These are phyloP conservation scores for Sigmodon hispidus DNA, from an alignment of 2,113 vertebrate species.

Conservation along the genomic window DNA sequence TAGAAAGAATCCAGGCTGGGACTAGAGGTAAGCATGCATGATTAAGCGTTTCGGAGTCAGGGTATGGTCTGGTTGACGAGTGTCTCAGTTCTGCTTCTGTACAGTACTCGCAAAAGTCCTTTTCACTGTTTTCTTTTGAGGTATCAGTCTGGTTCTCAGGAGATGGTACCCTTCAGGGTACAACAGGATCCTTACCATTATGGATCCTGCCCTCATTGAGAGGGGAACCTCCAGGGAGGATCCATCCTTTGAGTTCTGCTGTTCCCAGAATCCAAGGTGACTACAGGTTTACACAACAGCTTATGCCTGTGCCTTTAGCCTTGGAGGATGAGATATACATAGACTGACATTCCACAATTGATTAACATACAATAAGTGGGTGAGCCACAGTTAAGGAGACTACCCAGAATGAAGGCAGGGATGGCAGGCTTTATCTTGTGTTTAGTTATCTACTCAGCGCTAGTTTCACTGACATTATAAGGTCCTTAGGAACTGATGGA, in stretches of 20 bases:
- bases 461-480: background rate
- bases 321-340: background rate
- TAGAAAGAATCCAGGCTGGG: background rate
- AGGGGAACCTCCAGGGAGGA: background rate
- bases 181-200: background rate
- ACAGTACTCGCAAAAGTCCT: background rate
- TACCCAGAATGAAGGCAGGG: background rate
- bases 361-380: background rate
- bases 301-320: background rate
- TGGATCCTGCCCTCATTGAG: background rate
- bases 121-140: background rate
- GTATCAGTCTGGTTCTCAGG: background rate
- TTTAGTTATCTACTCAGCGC: background rate
- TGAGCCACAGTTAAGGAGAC: background rate
- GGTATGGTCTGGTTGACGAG: background rate
- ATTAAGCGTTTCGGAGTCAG: background rate
- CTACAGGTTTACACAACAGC: background rate
- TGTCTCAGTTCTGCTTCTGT: background rate
- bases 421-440: background rate
- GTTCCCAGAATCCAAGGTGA: background rate
- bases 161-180: background rate
- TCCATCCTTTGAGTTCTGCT: background rate
- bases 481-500: background rate
- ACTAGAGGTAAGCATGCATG: too few relatives aligned
- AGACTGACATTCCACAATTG: background rate